Evolutionary conservation across 2,888 invertebrate species (phyloP), one percentile per base, ranked within the genome.

Genomic region (Rhagophthalmus giganteus): DNA sequence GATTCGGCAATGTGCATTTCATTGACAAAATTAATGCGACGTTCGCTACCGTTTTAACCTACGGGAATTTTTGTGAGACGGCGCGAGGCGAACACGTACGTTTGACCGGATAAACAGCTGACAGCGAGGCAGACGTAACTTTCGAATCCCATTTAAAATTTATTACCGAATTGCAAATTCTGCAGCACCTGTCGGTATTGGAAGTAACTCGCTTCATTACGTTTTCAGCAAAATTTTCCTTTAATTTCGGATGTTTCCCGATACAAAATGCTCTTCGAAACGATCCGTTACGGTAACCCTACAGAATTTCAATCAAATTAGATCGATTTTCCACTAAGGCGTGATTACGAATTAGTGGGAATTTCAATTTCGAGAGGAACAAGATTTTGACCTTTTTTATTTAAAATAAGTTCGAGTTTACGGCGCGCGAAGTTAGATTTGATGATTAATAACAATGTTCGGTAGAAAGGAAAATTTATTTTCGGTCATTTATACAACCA

Each of bases 1-100:
- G 48, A 45, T 49, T 34, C 24, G 41, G 10, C 40, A 41, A 49
- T 37, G 45, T 38, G 44, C 40, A 35, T 48, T n/a, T 48, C 37
- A 51, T 41, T 34, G 27, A 41, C 52, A 31, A 34, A 46, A 38
- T 46, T 46, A 31, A 31, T 38, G 32, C 37, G 35, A 37, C 31
- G 31, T 46, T 46, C 25, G 27, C 24, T 37, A 30, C 27, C 16
- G 26, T 16, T 42, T 42, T 11, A 32, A 8, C 26, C 15, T 15
- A n/a, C 2, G 12, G 7, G 26, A 9, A 7, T 26, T 13, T n/a
- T 13, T 14, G 11, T 10, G 37, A 26, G 26, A 26, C 10, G 4
- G 25, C n/a, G 13, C 25, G 35, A 8, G 24, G 25, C 12, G 35
- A 6, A 16, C 20, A n/a, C 5, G 28, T 1, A 28, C 9, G 28